Evolutionary conservation across 2,888 invertebrate genomes (phyloP).

Genomic region (Dryadula phaetusa): DNA sequence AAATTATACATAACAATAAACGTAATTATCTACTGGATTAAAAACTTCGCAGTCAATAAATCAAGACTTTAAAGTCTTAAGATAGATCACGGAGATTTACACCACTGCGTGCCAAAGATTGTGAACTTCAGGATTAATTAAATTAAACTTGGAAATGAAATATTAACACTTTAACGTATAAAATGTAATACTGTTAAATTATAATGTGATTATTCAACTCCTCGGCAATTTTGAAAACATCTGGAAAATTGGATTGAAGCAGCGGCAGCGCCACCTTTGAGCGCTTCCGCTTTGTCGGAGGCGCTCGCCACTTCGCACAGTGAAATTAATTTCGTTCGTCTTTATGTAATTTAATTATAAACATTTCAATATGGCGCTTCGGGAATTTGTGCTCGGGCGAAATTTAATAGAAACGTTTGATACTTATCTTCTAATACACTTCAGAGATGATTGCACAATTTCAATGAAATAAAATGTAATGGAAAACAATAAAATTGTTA

Average conservation of each 20-base stretch:
- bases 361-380: conserved; percentile 84
- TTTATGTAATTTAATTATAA: conserved; percentile 85
- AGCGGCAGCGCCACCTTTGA: conserved; percentile 74
- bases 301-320: conserved; percentile 80
- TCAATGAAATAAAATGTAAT: conserved; percentile 64
- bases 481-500: background rate
- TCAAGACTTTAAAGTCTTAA: conserved; percentile 42
- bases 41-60: conserved; percentile 20
- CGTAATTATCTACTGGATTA: background rate
- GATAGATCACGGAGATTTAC: conserved; percentile 58
- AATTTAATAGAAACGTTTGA: conserved; percentile 85
- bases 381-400: conserved; percentile 80
- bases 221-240: conserved; percentile 81
- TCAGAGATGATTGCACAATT: conserved; percentile 80
- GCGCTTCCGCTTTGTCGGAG: conserved; percentile 69
- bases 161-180: conserved; percentile 85
- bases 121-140: conserved; percentile 82
- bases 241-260: conserved; percentile 81
- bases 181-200: conserved; percentile 84
- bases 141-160: conserved; percentile 85
- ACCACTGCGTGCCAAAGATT: conserved; percentile 57
- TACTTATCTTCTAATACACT: conserved; percentile 83
- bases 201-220: conserved; percentile 84
- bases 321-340: conserved; percentile 85
- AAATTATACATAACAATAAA: background rate